Conservation (phyloP, 2,888 invertebrate genomes). For the Nomada hirtipes region DNA sequence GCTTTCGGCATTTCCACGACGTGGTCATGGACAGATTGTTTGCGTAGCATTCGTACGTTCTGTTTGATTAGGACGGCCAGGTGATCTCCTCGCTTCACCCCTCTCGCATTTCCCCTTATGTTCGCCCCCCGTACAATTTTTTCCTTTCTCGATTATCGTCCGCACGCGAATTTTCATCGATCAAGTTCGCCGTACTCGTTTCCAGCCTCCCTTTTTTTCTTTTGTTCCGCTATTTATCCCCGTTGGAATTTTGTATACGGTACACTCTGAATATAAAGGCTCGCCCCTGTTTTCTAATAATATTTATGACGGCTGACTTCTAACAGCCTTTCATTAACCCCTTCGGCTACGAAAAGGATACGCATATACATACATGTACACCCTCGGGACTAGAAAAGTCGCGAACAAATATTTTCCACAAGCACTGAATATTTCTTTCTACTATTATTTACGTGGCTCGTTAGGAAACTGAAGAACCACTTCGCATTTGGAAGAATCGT, state of each 20-base stretch:
- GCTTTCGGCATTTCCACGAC: conserved; percentile 71
- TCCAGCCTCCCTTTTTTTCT: neutral
- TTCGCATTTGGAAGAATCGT: too few relatives aligned
- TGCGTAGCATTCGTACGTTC: conserved; percentile 76
- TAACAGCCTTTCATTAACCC: too few relatives aligned
- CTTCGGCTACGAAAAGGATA: too few relatives aligned
- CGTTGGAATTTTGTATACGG: conserved; percentile 7
- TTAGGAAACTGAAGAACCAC: too few relatives aligned
- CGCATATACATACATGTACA: too few relatives aligned
- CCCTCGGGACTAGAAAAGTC: too few relatives aligned
- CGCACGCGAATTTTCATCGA: conserved; percentile 60
- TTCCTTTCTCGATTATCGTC: conserved; percentile 59
- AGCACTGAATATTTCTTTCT: too few relatives aligned
- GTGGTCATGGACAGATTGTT: conserved; percentile 71
- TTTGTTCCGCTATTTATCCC: conserved; percentile 9
- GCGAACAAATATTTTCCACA: too few relatives aligned
- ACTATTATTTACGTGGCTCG: too few relatives aligned
- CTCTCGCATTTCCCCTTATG: conserved; percentile 31
- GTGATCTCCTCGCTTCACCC: conserved; percentile 72
- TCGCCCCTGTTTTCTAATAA: neutral
- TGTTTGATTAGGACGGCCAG: conserved; percentile 84
- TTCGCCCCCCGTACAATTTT: conserved; percentile 56
- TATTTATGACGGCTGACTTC: neutral
- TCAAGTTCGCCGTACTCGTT: conserved; percentile 2
- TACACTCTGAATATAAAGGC: neutral